A percentile compares a stretch with the other conserved stretches of the same genome.
phyloP scores from a whole-genome alignment of 1,140 invertebrate genomes.

The Pseudomyrmex cubaensis region DNA sequence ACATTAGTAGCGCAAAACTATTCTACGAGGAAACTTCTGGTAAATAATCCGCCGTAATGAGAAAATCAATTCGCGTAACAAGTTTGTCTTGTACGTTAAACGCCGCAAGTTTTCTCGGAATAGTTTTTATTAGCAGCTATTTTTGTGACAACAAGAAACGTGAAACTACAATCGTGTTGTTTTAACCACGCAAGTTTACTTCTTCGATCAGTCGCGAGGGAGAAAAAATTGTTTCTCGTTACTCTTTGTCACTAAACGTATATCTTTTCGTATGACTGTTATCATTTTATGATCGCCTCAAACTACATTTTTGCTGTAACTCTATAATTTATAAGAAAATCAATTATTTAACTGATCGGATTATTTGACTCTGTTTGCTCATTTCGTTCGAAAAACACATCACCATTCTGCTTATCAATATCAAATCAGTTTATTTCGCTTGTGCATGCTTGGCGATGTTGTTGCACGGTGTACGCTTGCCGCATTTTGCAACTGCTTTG shows the following conservation, averaged over 20 bases:
- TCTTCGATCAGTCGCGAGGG: not conserved
- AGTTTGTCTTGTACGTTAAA: no score
- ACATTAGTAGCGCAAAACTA: constrained; percentile 25
- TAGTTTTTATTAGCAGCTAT: constrained; percentile 59
- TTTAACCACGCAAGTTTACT: not conserved
- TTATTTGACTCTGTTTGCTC: constrained; percentile 15
- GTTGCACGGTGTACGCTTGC: constrained; percentile 42
- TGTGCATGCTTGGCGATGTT: constrained; percentile 40
- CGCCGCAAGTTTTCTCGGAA: constrained; percentile 6
- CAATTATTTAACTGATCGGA: constrained; percentile 27
- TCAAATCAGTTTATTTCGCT: constrained; percentile 13
- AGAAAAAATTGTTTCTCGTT: constrained; percentile 19
- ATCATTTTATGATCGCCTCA: constrained; percentile 52
- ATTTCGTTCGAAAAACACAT: not conserved
- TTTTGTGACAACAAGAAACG: constrained; percentile 47
- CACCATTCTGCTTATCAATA: not conserved
- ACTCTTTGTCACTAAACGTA: constrained; percentile 36
- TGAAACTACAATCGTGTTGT: constrained; percentile 14
- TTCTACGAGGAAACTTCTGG: constrained; percentile 41
- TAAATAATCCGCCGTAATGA: not conserved
- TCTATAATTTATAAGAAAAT: not conserved
- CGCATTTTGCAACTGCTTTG: constrained; percentile 54
- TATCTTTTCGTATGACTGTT: constrained; percentile 43
- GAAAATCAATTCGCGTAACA: not conserved
- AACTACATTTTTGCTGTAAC: not conserved